A percentile compares a stretch with the other conserved stretches of the same genome.
Evolutionary conservation across 2,888 invertebrate species (phyloP).

Genomic region (Spilarctia lutea): DNA sequence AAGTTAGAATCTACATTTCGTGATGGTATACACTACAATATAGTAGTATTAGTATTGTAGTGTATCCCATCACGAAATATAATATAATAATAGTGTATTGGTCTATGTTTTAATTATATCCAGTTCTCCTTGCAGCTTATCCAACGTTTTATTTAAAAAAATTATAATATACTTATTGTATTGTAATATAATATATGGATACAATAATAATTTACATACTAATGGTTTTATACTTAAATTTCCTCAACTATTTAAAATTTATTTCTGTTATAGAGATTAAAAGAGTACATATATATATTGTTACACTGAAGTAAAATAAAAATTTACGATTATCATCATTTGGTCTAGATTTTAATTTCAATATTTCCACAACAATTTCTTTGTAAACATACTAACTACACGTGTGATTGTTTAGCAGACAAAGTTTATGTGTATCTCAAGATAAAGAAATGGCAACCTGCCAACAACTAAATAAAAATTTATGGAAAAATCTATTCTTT

Average conservation of each 20-base stretch:
- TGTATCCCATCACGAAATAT: too few species aligned
- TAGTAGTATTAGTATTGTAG: too few species aligned
- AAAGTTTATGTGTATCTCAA: neutral
- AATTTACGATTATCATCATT: neutral
- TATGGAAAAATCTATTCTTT: conserved; percentile 33
- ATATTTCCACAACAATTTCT: neutral
- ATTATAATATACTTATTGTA: too few species aligned
- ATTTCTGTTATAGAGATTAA: neutral
- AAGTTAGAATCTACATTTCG: too few species aligned
- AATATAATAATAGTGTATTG: too few species aligned
- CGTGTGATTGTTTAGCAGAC: neutral
- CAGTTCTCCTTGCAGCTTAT: too few species aligned
- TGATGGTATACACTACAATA: too few species aligned
- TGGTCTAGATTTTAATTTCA: neutral
- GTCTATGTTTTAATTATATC: too few species aligned
- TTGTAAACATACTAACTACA: neutral
- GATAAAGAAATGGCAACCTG: conserved; percentile 27
- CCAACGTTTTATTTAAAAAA: too few species aligned
- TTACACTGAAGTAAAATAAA: neutral
- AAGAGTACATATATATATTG: neutral
- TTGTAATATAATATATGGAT: too few species aligned
- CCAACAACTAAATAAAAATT: conserved; percentile 30
- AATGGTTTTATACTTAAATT: too few species aligned
- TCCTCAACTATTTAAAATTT: neutral
- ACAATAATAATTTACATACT: too few species aligned